These are phyloP conservation scores for Eudasyphora cyanicolor DNA, from an alignment of 2,888 invertebrate genomes.

Conservation along the genomic window DNA sequence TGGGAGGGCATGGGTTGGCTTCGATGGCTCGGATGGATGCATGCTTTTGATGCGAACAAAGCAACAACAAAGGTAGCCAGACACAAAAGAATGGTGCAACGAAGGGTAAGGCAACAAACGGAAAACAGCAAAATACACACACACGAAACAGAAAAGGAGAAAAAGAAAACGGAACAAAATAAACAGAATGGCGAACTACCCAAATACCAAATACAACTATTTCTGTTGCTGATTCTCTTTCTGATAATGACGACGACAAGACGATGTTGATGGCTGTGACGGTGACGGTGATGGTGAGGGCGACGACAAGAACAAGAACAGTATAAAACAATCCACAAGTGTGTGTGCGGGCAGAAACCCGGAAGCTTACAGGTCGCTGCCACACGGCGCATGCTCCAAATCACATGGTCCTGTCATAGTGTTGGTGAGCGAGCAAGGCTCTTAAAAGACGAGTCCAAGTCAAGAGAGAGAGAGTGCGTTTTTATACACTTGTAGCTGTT, in stretches of 20 bases:
- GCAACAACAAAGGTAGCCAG: conserved; percentile 44
- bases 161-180: conserved; percentile 38
- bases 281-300: neutral
- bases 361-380: conserved; percentile 71
- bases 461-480: neutral
- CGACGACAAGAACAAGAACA: neutral
- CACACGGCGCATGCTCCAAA: conserved; percentile 65
- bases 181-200: conserved; percentile 50
- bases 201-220: too few species aligned
- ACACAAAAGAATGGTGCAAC: conserved; percentile 49
- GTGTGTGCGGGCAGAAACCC: conserved; percentile 72
- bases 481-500: conserved; percentile 61
- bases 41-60: conserved; percentile 19
- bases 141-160: conserved; percentile 4
- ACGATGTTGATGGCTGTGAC: neutral
- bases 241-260: neutral
- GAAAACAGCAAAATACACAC: conserved; percentile 22
- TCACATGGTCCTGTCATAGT: neutral
- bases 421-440: neutral
- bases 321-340: conserved; percentile 75
- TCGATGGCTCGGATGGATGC: neutral
- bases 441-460: neutral
- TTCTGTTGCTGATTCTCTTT: neutral
- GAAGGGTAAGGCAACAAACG: conserved; percentile 40
- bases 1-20: neutral